A percentile compares a stretch with the other conserved stretches of the same genome.
These are phyloP conservation scores for Alaudala cheleensis DNA, from an alignment of 2,113 vertebrate species.

Conservation along the genomic window DNA sequence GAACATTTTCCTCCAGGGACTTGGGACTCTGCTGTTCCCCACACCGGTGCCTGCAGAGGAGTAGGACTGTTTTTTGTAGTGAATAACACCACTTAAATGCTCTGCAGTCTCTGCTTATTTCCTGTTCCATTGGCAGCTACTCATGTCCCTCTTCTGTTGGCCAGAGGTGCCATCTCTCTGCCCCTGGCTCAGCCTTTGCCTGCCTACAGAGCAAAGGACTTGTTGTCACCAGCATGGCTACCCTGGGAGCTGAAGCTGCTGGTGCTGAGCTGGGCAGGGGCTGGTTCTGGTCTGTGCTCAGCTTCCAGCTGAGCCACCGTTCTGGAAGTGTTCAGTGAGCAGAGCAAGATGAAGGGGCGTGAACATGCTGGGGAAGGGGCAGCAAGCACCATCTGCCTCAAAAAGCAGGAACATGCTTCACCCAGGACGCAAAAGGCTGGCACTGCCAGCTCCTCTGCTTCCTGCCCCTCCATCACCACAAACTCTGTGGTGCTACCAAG, in stretches of 20 bases:
- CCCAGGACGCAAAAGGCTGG: rapidly evolving
- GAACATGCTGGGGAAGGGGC: background rate
- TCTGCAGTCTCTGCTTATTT: background rate
- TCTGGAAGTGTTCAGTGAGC: background rate
- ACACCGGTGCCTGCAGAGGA: rapidly evolving
- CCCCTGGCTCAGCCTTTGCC: rapidly evolving
- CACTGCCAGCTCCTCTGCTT: rapidly evolving
- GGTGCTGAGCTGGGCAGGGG: background rate
- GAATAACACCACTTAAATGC: background rate
- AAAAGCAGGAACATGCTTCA: rapidly evolving
- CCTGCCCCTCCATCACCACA: background rate
- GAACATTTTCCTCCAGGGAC: background rate
- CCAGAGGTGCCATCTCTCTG: background rate
- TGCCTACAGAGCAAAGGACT: background rate
- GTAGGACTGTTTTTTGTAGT: background rate
- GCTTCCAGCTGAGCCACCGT: background rate
- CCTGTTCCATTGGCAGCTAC: rapidly evolving
- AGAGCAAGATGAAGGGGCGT: rapidly evolving
- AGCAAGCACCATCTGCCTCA: background rate
- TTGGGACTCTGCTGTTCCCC: background rate
- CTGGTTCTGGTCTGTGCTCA: background rate
- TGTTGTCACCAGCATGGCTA: background rate
- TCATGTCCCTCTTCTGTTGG: rapidly evolving
- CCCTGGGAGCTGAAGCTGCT: rapidly evolving
- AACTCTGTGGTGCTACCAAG: background rate